A percentile compares a stretch with the other conserved stretches of the same genome.
Evolutionary conservation across 2,888 invertebrate genomes (phyloP).

Genomic region (Ichneumoninae sp.): DNA sequence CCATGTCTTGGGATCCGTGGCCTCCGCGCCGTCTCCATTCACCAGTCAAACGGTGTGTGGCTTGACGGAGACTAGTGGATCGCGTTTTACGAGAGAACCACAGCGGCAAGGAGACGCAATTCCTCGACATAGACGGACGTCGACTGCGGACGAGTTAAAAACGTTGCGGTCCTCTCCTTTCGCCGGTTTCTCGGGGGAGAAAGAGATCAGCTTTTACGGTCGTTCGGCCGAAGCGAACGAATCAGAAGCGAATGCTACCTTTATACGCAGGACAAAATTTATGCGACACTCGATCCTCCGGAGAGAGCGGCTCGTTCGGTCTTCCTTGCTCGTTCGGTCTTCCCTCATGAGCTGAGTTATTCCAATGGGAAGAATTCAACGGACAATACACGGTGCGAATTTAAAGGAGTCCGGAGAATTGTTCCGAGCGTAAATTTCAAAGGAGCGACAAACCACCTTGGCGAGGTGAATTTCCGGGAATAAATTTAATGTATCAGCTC

Average conservation of each 20-base stretch:
- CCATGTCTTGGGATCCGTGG: background rate
- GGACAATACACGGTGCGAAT: background rate
- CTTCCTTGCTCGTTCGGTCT: background rate
- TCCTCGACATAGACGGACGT: conserved; percentile 13
- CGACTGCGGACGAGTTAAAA: conserved; percentile 16
- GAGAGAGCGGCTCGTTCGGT: background rate
- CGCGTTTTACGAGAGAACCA: conserved; percentile 47
- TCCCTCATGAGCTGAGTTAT: background rate
- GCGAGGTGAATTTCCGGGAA: background rate
- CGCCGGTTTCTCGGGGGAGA: background rate
- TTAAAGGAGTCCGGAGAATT: background rate
- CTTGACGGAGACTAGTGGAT: conserved; percentile 25
- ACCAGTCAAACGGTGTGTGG: conserved; percentile 8
- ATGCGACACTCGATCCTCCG: background rate
- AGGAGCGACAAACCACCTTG: background rate
- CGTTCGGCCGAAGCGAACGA: conserved; percentile 16
- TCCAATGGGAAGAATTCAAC: background rate
- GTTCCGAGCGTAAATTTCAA: background rate
- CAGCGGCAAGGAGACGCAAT: conserved; percentile 32
- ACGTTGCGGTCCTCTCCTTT: conserved; percentile 5
- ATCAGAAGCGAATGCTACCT: conserved; percentile 18
- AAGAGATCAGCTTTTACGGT: conserved; percentile 45
- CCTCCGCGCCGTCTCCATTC: conserved; percentile 9
- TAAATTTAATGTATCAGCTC: background rate
- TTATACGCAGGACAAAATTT: conserved; percentile 1